Percentiles rank a stretch among this genome's conserved stretches.
Conservation (phyloP, 1,140 invertebrate genomes). For the Tyrophagus putrescentiae region DNA sequence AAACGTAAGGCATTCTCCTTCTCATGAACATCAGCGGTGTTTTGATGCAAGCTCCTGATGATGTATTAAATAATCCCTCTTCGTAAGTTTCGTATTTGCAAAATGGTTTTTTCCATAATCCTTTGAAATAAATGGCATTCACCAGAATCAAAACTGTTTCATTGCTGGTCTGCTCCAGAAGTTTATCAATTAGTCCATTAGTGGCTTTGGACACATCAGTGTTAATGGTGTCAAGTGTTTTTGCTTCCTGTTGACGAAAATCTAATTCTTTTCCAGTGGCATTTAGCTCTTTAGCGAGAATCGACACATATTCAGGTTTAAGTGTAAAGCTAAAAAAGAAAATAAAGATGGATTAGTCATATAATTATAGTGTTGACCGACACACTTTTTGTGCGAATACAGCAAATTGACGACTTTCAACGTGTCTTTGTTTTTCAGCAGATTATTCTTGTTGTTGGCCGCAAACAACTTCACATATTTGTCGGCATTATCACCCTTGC, state of each 20-base stretch:
- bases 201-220: conserved; percentile 52
- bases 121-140: conserved; percentile 76
- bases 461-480: background rate
- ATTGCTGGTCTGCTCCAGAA: conserved; percentile 44
- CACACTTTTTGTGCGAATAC: background rate
- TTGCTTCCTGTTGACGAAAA: conserved; percentile 26
- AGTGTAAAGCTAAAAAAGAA: too few species aligned
- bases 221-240: conserved; percentile 46
- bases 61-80: too few species aligned
- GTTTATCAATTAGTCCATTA: conserved; percentile 50
- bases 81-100: conserved; percentile 42
- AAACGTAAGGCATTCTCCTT: background rate
- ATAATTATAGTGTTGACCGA: too few species aligned
- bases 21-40: conserved; percentile 52
- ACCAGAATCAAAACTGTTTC: conserved; percentile 47
- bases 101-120: conserved; percentile 56
- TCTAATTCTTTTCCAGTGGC: background rate
- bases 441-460: background rate
- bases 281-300: too few species aligned
- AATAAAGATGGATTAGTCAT: too few species aligned
- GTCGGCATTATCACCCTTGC: background rate
- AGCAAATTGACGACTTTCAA: background rate
- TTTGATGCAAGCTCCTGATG: conserved; percentile 22
- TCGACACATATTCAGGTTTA: too few species aligned
- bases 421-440: background rate